Conservation (phyloP, 1,140 invertebrate genomes). For the Lethocerus indicus region DNA sequence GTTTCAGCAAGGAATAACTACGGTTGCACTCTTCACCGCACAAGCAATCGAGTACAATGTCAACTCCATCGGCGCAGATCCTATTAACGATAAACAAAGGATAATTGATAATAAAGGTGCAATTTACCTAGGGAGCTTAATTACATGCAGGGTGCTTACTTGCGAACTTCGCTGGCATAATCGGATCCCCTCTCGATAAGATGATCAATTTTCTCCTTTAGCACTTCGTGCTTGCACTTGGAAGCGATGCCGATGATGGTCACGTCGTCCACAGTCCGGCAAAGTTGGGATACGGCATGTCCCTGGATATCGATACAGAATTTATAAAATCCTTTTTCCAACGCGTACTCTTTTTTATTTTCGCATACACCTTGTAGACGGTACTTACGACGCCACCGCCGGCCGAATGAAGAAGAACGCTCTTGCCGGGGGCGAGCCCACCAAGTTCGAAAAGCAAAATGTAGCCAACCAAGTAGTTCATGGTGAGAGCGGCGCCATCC, state of each 20-base stretch:
- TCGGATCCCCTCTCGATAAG: constrained; percentile 57
- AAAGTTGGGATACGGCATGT: constrained; percentile 64
- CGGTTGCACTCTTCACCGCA: constrained; percentile 77
- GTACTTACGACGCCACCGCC: constrained; percentile 75
- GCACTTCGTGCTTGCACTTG: constrained; percentile 62
- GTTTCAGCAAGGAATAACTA: constrained; percentile 67
- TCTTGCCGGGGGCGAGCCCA: constrained; percentile 57
- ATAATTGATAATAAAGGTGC: constrained; percentile 14
- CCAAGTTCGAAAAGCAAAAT: constrained; percentile 72
- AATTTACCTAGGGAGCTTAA: not conserved
- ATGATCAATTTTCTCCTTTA: constrained; percentile 60
- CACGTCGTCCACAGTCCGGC: constrained; percentile 62
- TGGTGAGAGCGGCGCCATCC: constrained; percentile 66
- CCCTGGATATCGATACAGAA: constrained; percentile 49
- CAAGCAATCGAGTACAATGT: constrained; percentile 73
- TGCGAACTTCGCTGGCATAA: constrained; percentile 66
- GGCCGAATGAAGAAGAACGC: constrained; percentile 66
- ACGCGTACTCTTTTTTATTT: not conserved
- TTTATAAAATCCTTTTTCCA: not conserved
- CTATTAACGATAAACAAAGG: constrained; percentile 33
- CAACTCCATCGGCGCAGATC: constrained; percentile 59
- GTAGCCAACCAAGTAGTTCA: constrained; percentile 75
- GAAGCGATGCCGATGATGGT: constrained; percentile 74
- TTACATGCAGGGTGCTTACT: constrained; percentile 38
- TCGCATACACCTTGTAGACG: not conserved